These are phyloP conservation scores for Brachionus rubens DNA, from an alignment of 1,140 invertebrate genomes.

Conservation along the genomic window DNA sequence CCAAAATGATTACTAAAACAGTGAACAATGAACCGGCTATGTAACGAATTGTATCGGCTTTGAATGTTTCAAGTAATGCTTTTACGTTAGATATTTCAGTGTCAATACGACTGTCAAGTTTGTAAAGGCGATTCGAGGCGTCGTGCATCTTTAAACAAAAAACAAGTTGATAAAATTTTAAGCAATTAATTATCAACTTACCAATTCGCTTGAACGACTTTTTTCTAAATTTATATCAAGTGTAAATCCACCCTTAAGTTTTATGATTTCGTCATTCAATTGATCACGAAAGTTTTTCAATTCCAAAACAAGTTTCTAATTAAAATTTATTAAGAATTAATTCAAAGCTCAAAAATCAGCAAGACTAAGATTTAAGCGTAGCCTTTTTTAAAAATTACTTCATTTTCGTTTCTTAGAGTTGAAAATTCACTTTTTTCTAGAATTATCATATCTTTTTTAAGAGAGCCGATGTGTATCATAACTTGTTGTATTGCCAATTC, in stretches of 20 bases:
- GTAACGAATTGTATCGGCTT: conserved; percentile 40
- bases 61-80: conserved; percentile 31
- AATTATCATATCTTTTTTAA: conserved; percentile 61
- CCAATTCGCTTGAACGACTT: conserved; percentile 56
- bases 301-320: conserved; percentile 14
- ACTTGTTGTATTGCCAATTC: conserved; percentile 59
- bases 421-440: conserved; percentile 61
- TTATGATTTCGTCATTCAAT: conserved; percentile 53
- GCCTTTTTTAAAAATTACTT: conserved; percentile 49
- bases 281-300: conserved; percentile 1
- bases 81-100: conserved; percentile 56
- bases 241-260: conserved; percentile 55
- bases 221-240: conserved; percentile 60
- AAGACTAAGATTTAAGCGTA: too few relatives aligned
- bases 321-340: not conserved
- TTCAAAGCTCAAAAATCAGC: not conserved
- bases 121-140: conserved; percentile 53
- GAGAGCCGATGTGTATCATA: conserved; percentile 54
- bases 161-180: not conserved
- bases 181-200: conserved; percentile 49
- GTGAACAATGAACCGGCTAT: conserved; percentile 25
- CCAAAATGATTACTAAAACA: conserved; percentile 37
- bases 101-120: conserved; percentile 57
- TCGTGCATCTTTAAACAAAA: conserved; percentile 51
- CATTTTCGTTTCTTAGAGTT: conserved; percentile 57